phyloP scores from a whole-genome alignment of 2,113 vertebrate genomes.

The Callipepla squamata region DNA sequence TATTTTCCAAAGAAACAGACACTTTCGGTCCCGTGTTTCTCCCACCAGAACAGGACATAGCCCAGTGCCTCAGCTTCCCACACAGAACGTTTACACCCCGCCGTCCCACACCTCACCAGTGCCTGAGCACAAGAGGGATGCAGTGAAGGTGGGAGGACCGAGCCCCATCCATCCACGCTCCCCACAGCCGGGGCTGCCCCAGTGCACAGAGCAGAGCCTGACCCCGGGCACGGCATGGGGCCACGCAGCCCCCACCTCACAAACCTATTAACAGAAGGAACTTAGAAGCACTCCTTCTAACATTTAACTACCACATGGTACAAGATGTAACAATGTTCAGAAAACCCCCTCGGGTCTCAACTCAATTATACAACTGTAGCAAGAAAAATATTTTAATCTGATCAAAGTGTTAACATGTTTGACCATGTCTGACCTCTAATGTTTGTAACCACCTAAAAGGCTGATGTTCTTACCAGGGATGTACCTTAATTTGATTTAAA shows the following conservation, averaged over 20 bases:
- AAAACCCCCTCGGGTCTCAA: constrained; percentile 73
- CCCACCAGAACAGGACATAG: neutral
- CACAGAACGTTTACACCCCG: neutral
- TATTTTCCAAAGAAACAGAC: neutral
- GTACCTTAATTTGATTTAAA: constrained; percentile 71
- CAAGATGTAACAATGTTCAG: constrained; percentile 75
- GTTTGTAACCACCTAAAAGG: constrained; percentile 75
- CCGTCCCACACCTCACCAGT: neutral
- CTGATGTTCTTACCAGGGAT: constrained; percentile 56
- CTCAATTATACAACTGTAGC: constrained; percentile 73
- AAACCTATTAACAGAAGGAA: constrained; percentile 49
- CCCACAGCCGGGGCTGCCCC: neutral
- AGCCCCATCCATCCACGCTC: neutral
- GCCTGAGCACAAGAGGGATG: neutral
- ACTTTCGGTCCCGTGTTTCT: neutral
- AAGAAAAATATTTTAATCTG: constrained; percentile 75
- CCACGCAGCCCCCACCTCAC: neutral
- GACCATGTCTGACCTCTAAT: constrained; percentile 74
- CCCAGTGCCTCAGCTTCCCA: neutral
- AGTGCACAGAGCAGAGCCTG: neutral
- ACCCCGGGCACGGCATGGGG: neutral
- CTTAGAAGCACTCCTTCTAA: constrained; percentile 40
- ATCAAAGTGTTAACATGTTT: constrained; percentile 78
- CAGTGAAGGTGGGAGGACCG: neutral
- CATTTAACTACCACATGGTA: constrained; percentile 54